Conservation (phyloP, 2,888 invertebrate genomes). For the Pachymerium ferrugineum region DNA sequence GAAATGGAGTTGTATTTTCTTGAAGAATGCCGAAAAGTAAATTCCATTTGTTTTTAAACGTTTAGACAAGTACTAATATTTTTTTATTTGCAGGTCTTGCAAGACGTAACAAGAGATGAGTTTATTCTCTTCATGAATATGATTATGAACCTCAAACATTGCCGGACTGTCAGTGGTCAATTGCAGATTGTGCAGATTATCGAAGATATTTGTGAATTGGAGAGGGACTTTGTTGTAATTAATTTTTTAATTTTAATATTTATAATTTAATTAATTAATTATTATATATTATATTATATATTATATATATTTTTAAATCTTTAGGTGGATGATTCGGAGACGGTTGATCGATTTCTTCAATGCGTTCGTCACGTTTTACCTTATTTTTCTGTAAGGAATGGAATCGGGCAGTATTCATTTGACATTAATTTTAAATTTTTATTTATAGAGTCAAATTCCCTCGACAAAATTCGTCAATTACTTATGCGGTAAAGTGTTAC, state of each 20-base stretch:
- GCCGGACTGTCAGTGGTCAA: slow-evolving; percentile 75
- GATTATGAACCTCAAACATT: slow-evolving; percentile 71
- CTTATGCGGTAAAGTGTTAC: slow-evolving; percentile 76
- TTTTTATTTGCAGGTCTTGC: slow-evolving; percentile 44
- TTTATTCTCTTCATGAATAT: slow-evolving; percentile 84
- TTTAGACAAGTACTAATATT: background rate
- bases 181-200: slow-evolving; percentile 80
- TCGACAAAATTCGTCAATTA: slow-evolving; percentile 77
- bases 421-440: slow-evolving; percentile 38
- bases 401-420: background rate
- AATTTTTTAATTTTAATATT: background rate
- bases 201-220: slow-evolving; percentile 77
- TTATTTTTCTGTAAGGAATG: slow-evolving; percentile 71
- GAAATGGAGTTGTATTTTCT: slow-evolving; percentile 81
- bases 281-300: background rate
- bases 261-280: background rate
- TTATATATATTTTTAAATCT: slow-evolving; percentile 35
- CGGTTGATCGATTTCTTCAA: slow-evolving; percentile 68
- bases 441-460: slow-evolving; percentile 66
- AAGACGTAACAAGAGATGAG: slow-evolving; percentile 82
- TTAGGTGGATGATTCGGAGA: slow-evolving; percentile 48
- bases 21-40: slow-evolving; percentile 74
- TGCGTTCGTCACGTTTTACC: slow-evolving; percentile 80
- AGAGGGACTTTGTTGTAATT: slow-evolving; percentile 49
- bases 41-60: background rate